These are phyloP conservation scores for Porphyrio hochstetteri DNA, from an alignment of 2,113 vertebrate species.

Conservation along the genomic window DNA sequence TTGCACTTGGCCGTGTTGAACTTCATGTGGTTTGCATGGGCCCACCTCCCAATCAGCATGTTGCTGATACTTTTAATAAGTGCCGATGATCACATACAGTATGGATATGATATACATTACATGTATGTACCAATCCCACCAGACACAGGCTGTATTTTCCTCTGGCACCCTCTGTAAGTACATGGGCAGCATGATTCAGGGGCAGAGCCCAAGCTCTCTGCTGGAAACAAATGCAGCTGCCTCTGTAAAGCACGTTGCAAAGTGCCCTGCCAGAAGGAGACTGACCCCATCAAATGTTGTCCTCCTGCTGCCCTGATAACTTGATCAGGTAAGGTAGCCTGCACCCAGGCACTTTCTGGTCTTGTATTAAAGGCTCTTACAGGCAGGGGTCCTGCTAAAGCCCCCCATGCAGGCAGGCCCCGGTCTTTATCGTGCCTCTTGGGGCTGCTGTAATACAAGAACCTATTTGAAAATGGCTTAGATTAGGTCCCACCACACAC, in stretches of 20 bases:
- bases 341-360: neutral
- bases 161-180: neutral
- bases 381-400: neutral
- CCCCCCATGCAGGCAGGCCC: fast-evolving
- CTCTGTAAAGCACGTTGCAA: no score
- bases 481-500: neutral
- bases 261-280: neutral
- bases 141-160: neutral
- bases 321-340: neutral
- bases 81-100: neutral
- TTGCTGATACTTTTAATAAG: neutral
- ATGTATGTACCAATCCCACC: neutral
- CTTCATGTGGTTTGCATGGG: no score
- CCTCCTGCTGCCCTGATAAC: neutral
- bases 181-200: fast-evolving
- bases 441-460: neutral
- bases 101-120: neutral
- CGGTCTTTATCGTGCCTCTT: fast-evolving
- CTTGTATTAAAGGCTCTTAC: neutral
- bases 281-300: neutral
- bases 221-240: neutral
- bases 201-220: neutral
- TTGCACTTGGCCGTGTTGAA: no score
- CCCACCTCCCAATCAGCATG: no score
- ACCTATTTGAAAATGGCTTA: neutral